Evolutionary conservation across 2,113 vertebrate species (phyloP), one percentile per base, ranked within the genome.

Genomic region (Pseudonaja textilis): DNA sequence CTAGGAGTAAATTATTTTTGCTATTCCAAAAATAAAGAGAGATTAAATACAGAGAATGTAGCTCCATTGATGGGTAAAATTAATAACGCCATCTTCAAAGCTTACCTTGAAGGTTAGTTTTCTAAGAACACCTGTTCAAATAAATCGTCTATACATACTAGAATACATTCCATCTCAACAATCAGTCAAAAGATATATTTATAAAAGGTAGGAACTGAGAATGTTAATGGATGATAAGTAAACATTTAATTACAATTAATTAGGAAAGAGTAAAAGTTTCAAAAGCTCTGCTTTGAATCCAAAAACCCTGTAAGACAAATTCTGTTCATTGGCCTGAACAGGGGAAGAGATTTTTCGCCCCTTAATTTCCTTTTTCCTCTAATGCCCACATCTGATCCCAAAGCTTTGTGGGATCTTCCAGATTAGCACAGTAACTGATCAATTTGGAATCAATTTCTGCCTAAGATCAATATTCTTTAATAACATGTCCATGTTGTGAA

Each of bases 51-150:
- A 92, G 90, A 5, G 90, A 88, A 92, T 59, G 23, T 39, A 56
- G 5, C 23, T 89, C 92, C 12, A 39, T 59, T 93, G 91, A 74
- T 87, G 26, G 81, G 25, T 61, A 91, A 94, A 93, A 34, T 55
- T 56, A 92, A 93, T 7, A 86, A 86, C 29, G 34, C 5, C 61
- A 81, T 42, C 34, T 81, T 81, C 18, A 81, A 81, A 81, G 74
- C 18, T 39, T 81, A 81, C 74, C 74, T 81, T 81, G 34, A 81
- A 81, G 74, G 34, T 9, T 29, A 59, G 54, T 14, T 85, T 61
- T 34, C 22, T 45, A 22, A 61, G 1, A 2, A 89, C 9, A 20
- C n/a, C 22, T 54, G 42, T 56, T 92, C 85, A 50, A 50, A 88
- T 55, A 52, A 8, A 88, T 45, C 23, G 52, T 88, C 26, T 88